These are phyloP conservation scores for Cichladusa arquata DNA, from an alignment of 2,113 vertebrate species.

Conservation along the genomic window DNA sequence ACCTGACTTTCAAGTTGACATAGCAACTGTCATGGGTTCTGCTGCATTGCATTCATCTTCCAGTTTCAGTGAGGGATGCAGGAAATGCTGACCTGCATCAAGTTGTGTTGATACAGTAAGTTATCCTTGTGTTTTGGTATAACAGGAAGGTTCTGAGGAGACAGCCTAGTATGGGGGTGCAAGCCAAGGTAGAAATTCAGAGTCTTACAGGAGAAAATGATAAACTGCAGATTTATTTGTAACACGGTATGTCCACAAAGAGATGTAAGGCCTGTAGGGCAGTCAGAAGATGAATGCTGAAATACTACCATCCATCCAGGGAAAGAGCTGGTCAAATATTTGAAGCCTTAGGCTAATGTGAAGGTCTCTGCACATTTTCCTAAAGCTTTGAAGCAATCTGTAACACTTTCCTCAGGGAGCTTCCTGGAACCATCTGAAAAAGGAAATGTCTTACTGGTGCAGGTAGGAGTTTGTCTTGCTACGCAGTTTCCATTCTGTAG, in stretches of 20 bases:
- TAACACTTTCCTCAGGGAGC: background rate
- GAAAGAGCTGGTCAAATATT: background rate
- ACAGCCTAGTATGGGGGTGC: background rate
- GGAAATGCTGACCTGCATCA: background rate
- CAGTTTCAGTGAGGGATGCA: background rate
- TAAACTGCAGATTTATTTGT: background rate
- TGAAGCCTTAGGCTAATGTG: background rate
- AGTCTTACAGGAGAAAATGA: background rate
- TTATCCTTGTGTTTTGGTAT: background rate
- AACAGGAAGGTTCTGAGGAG: background rate
- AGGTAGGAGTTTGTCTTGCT: background rate
- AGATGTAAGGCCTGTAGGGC: background rate
- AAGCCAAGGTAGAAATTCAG: background rate
- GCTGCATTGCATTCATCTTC: background rate
- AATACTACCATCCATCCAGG: background rate
- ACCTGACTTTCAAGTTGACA: background rate
- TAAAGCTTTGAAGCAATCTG: background rate
- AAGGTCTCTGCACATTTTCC: background rate
- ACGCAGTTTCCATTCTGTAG: background rate
- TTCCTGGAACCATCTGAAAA: background rate
- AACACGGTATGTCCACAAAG: background rate
- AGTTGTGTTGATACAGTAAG: background rate
- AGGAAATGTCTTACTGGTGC: background rate
- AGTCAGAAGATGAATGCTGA: background rate
- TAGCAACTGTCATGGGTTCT: background rate